A percentile compares a stretch with the other conserved stretches of the same genome.
These are phyloP conservation scores for Aegypius monachus DNA, from an alignment of 2,113 vertebrate genomes.

Conservation along the genomic window DNA sequence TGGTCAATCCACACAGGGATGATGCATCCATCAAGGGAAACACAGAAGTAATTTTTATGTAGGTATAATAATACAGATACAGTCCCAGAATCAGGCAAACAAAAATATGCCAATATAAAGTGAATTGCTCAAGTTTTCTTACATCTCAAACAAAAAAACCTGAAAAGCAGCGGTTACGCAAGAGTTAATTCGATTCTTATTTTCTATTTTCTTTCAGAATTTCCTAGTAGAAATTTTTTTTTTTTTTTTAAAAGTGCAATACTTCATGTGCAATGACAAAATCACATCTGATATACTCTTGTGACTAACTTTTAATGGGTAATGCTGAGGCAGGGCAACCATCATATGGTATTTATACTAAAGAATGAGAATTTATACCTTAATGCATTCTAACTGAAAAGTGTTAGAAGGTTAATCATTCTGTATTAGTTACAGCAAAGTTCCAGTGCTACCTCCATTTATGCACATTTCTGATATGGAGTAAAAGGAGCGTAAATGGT, in stretches of 20 bases:
- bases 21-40: background rate
- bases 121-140: background rate
- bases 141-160: background rate
- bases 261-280: background rate
- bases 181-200: background rate
- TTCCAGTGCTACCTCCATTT: background rate
- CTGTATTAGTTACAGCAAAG: background rate
- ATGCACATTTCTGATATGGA: background rate
- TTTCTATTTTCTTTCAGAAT: background rate
- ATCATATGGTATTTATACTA: background rate
- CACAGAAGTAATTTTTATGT: background rate
- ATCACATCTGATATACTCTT: background rate
- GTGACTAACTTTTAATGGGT: background rate
- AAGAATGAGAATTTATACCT: slow-evolving; percentile 9
- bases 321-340: background rate
- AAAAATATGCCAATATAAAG: background rate
- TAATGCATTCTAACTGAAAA: background rate
- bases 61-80: background rate
- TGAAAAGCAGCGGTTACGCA: background rate
- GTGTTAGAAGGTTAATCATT: background rate
- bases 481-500: background rate
- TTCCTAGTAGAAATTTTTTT: background rate
- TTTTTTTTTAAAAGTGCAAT: background rate
- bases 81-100: background rate
- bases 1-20: background rate